Conservation (phyloP, 2,888 invertebrate genomes). For the Eumerus sabulonum region DNA sequence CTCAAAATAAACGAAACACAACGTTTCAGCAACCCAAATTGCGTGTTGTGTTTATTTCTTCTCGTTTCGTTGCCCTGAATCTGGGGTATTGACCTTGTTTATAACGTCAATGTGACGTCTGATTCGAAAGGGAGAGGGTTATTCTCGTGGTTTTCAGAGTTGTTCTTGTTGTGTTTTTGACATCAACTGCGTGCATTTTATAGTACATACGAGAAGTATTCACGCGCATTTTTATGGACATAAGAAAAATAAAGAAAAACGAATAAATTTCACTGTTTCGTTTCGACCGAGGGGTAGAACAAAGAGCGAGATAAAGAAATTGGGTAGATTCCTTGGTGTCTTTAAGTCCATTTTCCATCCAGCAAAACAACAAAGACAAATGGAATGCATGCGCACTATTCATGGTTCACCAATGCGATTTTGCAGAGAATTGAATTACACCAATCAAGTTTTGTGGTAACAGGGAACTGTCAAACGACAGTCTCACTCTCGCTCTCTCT, state of each 20-base stretch:
- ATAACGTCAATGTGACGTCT: constrained; percentile 43
- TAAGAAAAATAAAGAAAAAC: constrained; percentile 28
- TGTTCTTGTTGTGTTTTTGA: constrained; percentile 5
- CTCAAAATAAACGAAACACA: no score
- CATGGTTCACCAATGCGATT: constrained; percentile 35
- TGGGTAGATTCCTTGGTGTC: constrained; percentile 44
- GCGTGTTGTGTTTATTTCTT: background rate
- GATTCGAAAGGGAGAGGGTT: constrained; percentile 58
- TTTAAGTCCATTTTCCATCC: constrained; percentile 11
- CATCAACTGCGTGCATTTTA: no score
- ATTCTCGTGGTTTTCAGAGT: constrained; percentile 9
- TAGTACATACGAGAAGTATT: background rate
- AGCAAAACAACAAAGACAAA: background rate
- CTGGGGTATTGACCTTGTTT: constrained; percentile 65
- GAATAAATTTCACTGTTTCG: constrained; percentile 11
- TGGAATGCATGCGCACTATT: constrained; percentile 51
- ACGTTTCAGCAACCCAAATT: background rate
- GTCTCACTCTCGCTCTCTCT: no score
- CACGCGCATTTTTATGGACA: constrained; percentile 7
- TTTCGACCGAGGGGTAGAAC: constrained; percentile 16
- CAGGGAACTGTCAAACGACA: constrained; percentile 58
- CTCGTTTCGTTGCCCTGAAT: constrained; percentile 14
- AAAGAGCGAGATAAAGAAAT: constrained; percentile 39
- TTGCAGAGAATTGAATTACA: constrained; percentile 53
- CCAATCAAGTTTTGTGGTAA: constrained; percentile 28